Conservation (phyloP, 2,888 invertebrate genomes). For the Plutella xylostella region DNA sequence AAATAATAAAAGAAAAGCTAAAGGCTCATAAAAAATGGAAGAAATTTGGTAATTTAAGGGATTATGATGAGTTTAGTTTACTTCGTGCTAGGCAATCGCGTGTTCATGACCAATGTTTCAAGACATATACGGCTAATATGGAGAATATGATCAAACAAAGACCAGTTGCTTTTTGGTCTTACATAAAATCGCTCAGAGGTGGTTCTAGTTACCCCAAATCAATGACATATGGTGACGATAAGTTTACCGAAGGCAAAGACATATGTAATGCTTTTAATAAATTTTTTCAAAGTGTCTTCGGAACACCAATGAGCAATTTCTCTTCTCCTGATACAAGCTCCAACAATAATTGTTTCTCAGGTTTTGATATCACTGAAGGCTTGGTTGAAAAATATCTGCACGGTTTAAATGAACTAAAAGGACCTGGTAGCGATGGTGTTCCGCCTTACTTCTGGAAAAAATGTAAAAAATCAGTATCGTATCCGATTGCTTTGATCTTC, state of each 20-base stretch:
- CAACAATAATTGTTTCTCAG: neutral
- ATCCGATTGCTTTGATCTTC: neutral
- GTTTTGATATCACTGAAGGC: neutral
- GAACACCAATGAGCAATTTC: neutral
- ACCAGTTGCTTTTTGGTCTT: neutral
- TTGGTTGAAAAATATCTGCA: neutral
- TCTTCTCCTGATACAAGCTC: neutral
- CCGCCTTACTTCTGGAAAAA: neutral
- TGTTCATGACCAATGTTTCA: neutral
- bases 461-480: neutral
- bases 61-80: neutral
- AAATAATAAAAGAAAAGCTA: neutral
- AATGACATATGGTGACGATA: neutral
- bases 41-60: neutral
- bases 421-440: constrained; percentile 4
- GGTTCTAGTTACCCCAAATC: neutral
- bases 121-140: neutral
- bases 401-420: neutral
- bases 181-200: neutral
- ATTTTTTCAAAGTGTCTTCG: too few relatives aligned
- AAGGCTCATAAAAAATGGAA: neutral
- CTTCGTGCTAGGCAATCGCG: neutral
- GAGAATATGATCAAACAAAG: too few relatives aligned
- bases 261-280: too few relatives aligned
- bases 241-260: neutral